Base-by-base conservation (phyloP, 2,797 vertebrate genomes). In the Petrocephalus sullivani region DNA sequence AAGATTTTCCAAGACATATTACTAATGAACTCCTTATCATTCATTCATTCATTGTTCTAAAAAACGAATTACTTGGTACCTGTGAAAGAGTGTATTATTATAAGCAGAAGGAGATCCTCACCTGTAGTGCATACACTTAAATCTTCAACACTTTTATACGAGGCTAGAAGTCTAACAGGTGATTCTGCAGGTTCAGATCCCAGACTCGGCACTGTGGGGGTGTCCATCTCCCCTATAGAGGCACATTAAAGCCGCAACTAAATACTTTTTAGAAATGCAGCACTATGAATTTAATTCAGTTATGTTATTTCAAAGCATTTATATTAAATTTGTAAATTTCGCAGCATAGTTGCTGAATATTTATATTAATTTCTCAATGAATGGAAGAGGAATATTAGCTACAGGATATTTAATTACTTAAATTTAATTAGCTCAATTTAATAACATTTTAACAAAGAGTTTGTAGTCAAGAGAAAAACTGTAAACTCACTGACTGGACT, bases 111-210 rank as follows among this genome's bases (percentile, higher is more conserved):
- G 89, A 86, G 61, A 33, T 87, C 89, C 98, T 98, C 94, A 99
- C 98, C 96, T 96, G 97, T 95, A 87, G 93, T 92, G 88, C 93
- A 90, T 87, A 95, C 94, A 61, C 96, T 95, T 93, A 99, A 95
- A 93, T 99, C 97, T 93, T 97, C 96, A 92, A 99, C 94, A 95
- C 97, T 98, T 96, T 98, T 98, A 91, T 96, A 96, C 94, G 97
- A 93, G 93, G 94, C 94, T 92, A 95, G 95, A 85, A 96, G 96
- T 91, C 96, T 96, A 90, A 94, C 90, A 91, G 96, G 93, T 49
- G 71, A 78, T 49, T 78, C 41, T 78, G 33, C 37, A 41, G 71
- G 4, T 78, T 41, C 71, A 78, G 37, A n/a, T 78, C 46, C 49
- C 71, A 49, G 7, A 78, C 16, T 49, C 3, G 16, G 6, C 41